Evolutionary conservation across 2,888 invertebrate species (phyloP), one percentile per base, ranked within the genome.

Genomic region (Julus scanicus): DNA sequence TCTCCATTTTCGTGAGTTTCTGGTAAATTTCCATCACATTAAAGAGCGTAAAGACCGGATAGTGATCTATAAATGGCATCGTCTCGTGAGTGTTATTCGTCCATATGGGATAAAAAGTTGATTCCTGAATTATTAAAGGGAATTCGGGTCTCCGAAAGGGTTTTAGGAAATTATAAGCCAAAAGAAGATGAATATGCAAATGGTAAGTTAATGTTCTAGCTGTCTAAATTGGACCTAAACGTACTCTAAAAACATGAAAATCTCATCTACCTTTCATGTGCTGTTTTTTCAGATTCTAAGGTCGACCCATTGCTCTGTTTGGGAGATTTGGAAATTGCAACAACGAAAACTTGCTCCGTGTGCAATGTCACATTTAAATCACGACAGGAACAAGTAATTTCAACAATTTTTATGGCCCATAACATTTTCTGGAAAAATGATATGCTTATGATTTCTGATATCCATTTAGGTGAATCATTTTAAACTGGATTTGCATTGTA

Each of bases 401-500:
- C 53, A 15, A 15, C 63, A 63, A 6, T 20, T 86, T 88, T 84
- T 13, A 37, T 84, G 3, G 84, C 83, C 6, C 17, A 84, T 9
- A 15, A 17, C 8, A 84, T n/a, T 1, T 84, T 88, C 44, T 11
- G 13, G 13, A n/a, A 29, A n/a, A 17, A 3, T 11, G 0, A 80
- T 80, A 40, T 80, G n/a, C 11, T 15, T n/a, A 0, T 15, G 11
- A 83, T 40, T 20, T 44, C 6, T 40, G 39, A 83, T 87, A 13
- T 49, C 13, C 37, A 37, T n/a, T 1, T 63, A 86, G 88, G 40
- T 57, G 53, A 1, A 53, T 17, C 97, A 97, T 91, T 97, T 95
- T 91, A 96, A 95, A 91, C 93, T 96, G 63, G 97, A 97, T 91
- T 97, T 96, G 96, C 97, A 97, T 91, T 94, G 96, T 3, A 96